Base-by-base conservation (phyloP, 1,140 invertebrate species). In the Neodiprion pinetum region DNA sequence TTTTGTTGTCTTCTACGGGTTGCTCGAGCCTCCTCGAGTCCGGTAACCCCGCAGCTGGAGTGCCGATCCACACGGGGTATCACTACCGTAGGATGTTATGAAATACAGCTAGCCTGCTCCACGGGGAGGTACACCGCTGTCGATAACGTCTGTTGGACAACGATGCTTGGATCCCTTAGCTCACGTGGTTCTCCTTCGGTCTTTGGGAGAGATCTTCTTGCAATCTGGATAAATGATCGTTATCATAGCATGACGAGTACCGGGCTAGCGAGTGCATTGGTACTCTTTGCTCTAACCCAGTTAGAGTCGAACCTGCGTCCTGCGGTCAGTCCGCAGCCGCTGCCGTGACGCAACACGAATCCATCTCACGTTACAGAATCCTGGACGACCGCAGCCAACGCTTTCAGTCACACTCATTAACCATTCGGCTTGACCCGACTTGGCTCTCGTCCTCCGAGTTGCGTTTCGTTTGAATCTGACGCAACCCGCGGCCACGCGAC, bases 281-380 rank as follows among this genome's bases (percentile, higher is more conserved):
- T 40, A 40, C 28, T 40, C 28, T 40, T 40, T 40, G 28, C 28
- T 40, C 28, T 81, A 83, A 82, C 73, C 82, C 76, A 78, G 79
- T 81, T 83, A 77, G 71, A 75, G 71, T 69, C 69, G 28, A 71
- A 77, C 76, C 75, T 76, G 75, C 75, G 71, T 28, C 67, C 67
- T 72, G 81, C 68, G 79, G 77, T 79, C 72, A 77, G 76, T 74
- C 77, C 67, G 79, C 74, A 40, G 75, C 72, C 77, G 77, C 66
- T 68, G 74, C 65, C 9, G 75, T 61, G 11, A 72, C 50, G 79
- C 79, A 84, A 85, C 70, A 72, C 70, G 50, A 78, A 78, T 78
- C 76, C 75, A 80, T 83, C 82, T 84, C 82, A 74, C 76, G 76
- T 84, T 84, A 84, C 77, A 74, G 75, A 75, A 74, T 61, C 53